Conservation (phyloP, 2,888 invertebrate genomes). For the Coelinius sp. region DNA sequence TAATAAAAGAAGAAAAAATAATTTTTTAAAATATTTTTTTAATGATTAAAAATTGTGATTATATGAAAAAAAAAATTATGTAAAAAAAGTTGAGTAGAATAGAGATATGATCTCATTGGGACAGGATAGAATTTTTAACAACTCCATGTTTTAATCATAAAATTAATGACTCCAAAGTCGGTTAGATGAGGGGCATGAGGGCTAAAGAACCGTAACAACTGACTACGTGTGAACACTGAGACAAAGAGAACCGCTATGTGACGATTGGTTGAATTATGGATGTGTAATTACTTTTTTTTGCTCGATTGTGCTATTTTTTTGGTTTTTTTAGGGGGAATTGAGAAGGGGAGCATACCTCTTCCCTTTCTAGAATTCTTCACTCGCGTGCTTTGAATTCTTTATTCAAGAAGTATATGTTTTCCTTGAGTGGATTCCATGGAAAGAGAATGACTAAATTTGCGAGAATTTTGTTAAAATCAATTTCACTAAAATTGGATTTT, state of each 20-base stretch:
- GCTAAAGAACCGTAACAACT: constrained; percentile 15
- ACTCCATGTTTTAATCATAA: not conserved
- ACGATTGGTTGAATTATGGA: constrained; percentile 3
- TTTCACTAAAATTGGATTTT: no score
- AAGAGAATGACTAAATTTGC: no score
- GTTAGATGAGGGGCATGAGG: not conserved
- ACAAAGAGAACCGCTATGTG: constrained; percentile 33
- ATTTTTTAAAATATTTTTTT: no score
- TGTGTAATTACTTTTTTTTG: not conserved
- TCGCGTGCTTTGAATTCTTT: not conserved
- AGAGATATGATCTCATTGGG: not conserved
- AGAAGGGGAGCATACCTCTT: not conserved
- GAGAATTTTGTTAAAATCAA: no score
- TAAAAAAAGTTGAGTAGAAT: no score
- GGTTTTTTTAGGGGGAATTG: not conserved
- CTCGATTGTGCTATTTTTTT: not conserved
- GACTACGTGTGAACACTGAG: constrained; percentile 13
- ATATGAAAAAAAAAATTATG: no score
- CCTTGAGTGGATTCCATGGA: not conserved
- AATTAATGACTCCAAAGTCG: constrained; percentile 9
- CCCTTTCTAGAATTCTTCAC: not conserved
- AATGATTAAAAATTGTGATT: no score
- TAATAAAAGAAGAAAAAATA: no score
- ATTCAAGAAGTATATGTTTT: not conserved
- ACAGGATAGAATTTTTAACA: not conserved